Conservation (phyloP, 35 echinoderm and acorn worm genomes). For the Heliocidaris erythrogramma region DNA sequence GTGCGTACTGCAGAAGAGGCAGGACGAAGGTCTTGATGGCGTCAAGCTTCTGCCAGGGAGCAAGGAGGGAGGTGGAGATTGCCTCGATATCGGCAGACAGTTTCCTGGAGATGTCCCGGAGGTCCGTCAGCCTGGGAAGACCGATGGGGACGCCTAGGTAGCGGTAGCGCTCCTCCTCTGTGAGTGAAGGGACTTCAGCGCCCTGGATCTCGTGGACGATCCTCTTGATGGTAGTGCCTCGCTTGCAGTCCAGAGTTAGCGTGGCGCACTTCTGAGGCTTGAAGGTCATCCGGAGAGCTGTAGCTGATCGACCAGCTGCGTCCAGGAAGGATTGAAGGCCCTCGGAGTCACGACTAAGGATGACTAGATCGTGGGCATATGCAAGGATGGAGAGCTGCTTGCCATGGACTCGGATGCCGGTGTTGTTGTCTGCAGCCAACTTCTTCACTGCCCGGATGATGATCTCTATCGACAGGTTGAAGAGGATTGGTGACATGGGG, state of each 20-base stretch:
- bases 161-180: neutral
- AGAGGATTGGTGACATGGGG: conserved; percentile 29
- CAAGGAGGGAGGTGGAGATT: neutral
- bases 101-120: neutral
- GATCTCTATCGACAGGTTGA: conserved; percentile 36
- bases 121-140: neutral
- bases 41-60: neutral
- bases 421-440: neutral
- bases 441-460: neutral
- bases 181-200: neutral
- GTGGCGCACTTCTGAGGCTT: neutral
- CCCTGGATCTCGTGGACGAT: no score
- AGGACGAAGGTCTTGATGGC: no score
- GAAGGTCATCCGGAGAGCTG: neutral
- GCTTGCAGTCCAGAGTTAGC: neutral
- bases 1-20: no score
- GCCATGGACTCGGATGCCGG: neutral
- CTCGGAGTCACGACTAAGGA: neutral
- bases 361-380: conserved; percentile 47
- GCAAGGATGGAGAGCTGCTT: conserved; percentile 7
- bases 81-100: neutral
- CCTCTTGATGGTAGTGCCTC: neutral
- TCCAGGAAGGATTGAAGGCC: conserved; percentile 19
- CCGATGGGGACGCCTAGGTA: neutral
- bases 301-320: neutral